A percentile compares a stretch with the other conserved stretches of the same genome.
Evolutionary conservation across 2,113 vertebrate species (phyloP).

Genomic region (Embiotoca jacksoni): DNA sequence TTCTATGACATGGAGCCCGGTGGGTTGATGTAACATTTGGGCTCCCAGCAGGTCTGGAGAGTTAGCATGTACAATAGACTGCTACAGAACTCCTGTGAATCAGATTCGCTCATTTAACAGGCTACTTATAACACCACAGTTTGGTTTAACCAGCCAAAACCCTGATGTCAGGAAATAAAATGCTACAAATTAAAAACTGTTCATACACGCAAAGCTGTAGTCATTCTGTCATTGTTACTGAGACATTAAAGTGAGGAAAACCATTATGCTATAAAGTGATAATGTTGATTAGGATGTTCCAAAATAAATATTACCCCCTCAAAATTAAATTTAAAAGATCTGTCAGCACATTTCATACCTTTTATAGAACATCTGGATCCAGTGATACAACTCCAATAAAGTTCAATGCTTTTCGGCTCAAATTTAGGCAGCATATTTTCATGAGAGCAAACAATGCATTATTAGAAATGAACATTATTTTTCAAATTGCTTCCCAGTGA

Average conservation of each 20-base stretch:
- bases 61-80: slow-evolving; percentile 35
- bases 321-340: neutral
- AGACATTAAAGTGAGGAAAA: slow-evolving; percentile 5
- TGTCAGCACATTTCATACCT: too few relatives aligned
- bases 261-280: neutral
- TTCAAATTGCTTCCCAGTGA: neutral
- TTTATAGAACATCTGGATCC: too few relatives aligned
- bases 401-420: too few relatives aligned
- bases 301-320: neutral
- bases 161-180: slow-evolving; percentile 15
- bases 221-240: neutral
- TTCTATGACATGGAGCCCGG: slow-evolving; percentile 26
- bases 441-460: too few relatives aligned
- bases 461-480: slow-evolving; percentile 2
- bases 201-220: neutral
- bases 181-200: neutral
- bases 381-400: too few relatives aligned
- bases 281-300: neutral
- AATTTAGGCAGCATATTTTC: too few relatives aligned
- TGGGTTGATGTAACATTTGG: slow-evolving; percentile 49
- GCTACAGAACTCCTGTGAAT: slow-evolving; percentile 17
- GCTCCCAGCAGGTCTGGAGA: slow-evolving; percentile 59
- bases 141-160: slow-evolving; percentile 22
- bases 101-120: slow-evolving; percentile 46
- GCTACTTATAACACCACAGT: slow-evolving; percentile 17